Evolutionary conservation across 2,888 invertebrate genomes (phyloP).

Genomic region (Melanchra persicariae): DNA sequence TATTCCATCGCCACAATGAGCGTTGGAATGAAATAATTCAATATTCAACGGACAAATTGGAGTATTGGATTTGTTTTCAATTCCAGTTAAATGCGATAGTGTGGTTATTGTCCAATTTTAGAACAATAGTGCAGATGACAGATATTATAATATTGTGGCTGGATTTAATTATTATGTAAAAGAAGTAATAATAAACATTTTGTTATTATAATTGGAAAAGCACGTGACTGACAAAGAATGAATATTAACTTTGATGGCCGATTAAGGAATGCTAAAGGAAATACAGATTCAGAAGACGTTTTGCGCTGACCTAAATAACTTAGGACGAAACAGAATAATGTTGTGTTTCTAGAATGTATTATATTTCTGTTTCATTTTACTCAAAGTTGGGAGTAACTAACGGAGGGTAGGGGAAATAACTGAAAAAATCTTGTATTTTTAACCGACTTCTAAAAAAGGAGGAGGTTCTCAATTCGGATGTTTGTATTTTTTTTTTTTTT

Average conservation of each 20-base stretch:
- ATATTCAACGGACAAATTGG: constrained; percentile 12
- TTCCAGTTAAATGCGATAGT: neutral
- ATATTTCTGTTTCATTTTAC: no score
- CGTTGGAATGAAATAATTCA: constrained; percentile 30
- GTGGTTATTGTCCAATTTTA: neutral
- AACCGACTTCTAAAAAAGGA: no score
- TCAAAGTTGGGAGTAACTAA: no score
- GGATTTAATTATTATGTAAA: neutral
- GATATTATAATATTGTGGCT: neutral
- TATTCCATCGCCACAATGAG: constrained; percentile 1
- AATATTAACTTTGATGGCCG: neutral
- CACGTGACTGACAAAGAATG: neutral
- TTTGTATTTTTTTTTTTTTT: no score
- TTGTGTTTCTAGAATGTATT: neutral
- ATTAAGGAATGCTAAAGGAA: no score
- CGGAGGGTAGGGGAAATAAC: no score
- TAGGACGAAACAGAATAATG: neutral
- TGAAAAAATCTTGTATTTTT: no score
- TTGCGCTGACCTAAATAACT: neutral
- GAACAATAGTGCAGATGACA: constrained; percentile 8
- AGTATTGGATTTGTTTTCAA: constrained; percentile 41
- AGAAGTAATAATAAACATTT: neutral
- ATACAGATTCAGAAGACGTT: no score
- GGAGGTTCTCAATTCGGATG: no score
- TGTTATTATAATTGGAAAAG: neutral